A percentile compares a stretch with the other conserved stretches of the same genome.
Conservation (phyloP, 2,113 vertebrate species). For the Globicephala melas region DNA sequence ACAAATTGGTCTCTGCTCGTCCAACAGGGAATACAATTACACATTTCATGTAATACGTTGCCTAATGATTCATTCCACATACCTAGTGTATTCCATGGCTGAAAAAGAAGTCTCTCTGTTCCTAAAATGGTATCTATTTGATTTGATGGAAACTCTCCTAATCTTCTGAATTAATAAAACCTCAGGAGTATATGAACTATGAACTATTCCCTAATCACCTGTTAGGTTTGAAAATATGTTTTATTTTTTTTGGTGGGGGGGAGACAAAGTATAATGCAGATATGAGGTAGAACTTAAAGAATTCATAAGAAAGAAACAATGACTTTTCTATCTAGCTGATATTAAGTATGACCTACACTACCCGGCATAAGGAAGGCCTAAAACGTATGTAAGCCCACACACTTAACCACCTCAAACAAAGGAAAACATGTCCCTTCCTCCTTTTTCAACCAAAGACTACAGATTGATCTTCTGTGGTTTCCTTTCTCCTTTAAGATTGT, state of each 20-base stretch:
- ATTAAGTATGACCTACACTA: neutral
- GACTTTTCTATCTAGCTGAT: neutral
- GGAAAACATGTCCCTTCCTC: neutral
- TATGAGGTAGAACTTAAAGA: neutral
- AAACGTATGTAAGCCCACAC: neutral
- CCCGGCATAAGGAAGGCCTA: neutral
- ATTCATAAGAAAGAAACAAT: neutral
- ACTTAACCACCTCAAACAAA: neutral
- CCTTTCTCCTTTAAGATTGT: neutral
- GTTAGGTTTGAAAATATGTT: neutral
- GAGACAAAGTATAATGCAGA: neutral
- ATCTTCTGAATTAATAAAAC: neutral
- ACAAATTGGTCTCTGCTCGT: neutral
- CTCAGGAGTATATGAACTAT: neutral
- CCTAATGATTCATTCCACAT: neutral
- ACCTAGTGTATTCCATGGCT: neutral
- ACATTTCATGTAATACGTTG: neutral
- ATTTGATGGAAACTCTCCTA: neutral
- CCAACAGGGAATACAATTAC: neutral
- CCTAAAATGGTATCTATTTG: neutral
- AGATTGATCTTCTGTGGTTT: neutral
- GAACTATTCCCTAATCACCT: neutral
- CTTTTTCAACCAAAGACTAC: neutral
- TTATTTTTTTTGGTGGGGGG: neutral
- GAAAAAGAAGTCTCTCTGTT: neutral